Conservation (phyloP, 2,888 invertebrate genomes). For the Pogonocherus hispidulus region DNA sequence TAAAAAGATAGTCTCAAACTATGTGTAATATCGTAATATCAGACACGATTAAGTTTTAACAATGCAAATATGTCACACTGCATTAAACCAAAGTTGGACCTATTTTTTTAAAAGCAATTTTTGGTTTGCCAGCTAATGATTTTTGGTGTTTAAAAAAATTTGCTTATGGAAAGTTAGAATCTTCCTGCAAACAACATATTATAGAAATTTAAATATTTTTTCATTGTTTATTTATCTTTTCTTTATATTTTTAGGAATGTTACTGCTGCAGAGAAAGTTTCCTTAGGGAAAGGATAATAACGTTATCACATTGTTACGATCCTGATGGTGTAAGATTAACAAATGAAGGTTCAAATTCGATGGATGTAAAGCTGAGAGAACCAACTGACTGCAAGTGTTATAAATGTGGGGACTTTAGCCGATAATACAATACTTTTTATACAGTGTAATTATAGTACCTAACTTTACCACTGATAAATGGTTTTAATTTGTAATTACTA, state of each 20-base stretch:
- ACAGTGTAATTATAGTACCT: slow-evolving; percentile 5
- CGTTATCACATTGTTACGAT: slow-evolving; percentile 88
- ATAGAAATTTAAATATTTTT: too few species aligned
- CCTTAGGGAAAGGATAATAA: slow-evolving; percentile 84
- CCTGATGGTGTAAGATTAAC: slow-evolving; percentile 86
- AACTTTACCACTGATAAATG: not conserved
- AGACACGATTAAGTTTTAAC: too few species aligned
- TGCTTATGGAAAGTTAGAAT: too few species aligned
- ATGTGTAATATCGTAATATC: too few species aligned
- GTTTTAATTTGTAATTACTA: slow-evolving; percentile 7
- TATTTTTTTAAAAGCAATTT: too few species aligned
- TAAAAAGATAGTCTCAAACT: too few species aligned
- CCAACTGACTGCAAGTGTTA: slow-evolving; percentile 92
- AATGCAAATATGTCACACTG: too few species aligned
- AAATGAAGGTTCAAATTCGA: slow-evolving; percentile 77
- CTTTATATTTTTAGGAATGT: slow-evolving; percentile 87
- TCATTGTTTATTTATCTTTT: too few species aligned
- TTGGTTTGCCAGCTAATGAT: too few species aligned
- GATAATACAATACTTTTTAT: slow-evolving; percentile 68
- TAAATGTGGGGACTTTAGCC: slow-evolving; percentile 89
- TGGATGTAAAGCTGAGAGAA: slow-evolving; percentile 88
- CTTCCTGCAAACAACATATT: too few species aligned
- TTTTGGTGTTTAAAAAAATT: too few species aligned
- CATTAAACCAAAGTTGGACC: too few species aligned
- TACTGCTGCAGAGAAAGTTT: slow-evolving; percentile 92